These are phyloP conservation scores for Lepus oiostolus DNA, from an alignment of 2,797 vertebrate species.

Conservation along the genomic window DNA sequence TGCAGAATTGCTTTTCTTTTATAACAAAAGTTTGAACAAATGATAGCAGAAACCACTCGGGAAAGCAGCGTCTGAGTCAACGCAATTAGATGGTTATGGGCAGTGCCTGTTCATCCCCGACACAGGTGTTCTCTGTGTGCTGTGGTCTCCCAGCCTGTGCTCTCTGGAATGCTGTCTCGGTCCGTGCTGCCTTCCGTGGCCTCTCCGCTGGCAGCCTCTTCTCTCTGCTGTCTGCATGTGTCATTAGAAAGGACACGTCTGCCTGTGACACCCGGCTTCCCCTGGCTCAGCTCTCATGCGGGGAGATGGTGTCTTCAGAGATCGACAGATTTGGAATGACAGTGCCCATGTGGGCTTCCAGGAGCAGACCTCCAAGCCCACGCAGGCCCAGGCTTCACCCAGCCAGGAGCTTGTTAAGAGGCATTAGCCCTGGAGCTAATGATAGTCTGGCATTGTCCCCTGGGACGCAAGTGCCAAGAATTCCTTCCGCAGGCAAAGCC, in stretches of 20 bases:
- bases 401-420: background rate
- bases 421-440: background rate
- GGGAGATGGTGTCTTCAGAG: constrained; percentile 38
- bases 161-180: background rate
- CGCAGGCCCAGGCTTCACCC: background rate
- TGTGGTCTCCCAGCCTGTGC: background rate
- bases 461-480: background rate
- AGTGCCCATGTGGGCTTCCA: background rate
- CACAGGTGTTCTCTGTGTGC: background rate
- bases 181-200: background rate
- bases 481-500: background rate
- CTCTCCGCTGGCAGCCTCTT: constrained; percentile 38
- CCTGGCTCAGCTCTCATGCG: constrained; percentile 23
- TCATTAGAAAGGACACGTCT: constrained; percentile 73
- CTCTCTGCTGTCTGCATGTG: constrained; percentile 59
- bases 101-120: background rate
- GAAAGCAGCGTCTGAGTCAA: constrained; percentile 53
- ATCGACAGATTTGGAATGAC: constrained; percentile 54
- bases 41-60: constrained; percentile 51
- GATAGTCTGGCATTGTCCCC: background rate
- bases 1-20: constrained; percentile 71
- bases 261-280: constrained; percentile 51
- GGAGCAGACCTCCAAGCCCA: constrained; percentile 63
- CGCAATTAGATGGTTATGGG: background rate
- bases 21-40: constrained; percentile 74